These are phyloP conservation scores for Drosophila subobscura DNA, from an alignment of 1,140 invertebrate genomes.

Conservation along the genomic window DNA sequence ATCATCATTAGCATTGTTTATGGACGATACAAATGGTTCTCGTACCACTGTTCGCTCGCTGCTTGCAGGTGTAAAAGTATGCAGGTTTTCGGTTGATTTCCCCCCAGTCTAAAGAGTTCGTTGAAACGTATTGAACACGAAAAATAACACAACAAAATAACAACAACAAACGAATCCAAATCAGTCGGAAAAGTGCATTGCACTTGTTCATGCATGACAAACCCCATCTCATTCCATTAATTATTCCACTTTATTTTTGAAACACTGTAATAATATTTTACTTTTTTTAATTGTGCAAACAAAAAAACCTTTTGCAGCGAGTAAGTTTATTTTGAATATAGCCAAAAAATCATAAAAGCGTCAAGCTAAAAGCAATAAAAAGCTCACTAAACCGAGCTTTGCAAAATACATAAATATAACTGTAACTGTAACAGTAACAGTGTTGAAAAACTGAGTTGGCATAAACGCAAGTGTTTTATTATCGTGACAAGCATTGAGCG, in stretches of 20 bases:
- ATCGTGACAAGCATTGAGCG: slow-evolving; percentile 81
- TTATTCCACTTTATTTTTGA: slow-evolving; percentile 48
- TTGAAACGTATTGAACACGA: slow-evolving; percentile 67
- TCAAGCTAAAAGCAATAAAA: slow-evolving; percentile 21
- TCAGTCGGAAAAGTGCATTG: slow-evolving; percentile 49
- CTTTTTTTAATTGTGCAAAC: slow-evolving; percentile 58
- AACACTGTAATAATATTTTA: slow-evolving; percentile 52
- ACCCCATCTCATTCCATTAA: background rate
- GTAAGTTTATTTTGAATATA: slow-evolving; percentile 73
- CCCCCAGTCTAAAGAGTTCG: slow-evolving; percentile 56
- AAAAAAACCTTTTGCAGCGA: slow-evolving; percentile 55
- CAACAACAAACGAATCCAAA: no score
- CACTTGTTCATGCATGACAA: slow-evolving; percentile 42
- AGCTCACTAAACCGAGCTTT: background rate
- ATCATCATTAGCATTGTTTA: background rate
- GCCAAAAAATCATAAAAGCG: slow-evolving; percentile 23
- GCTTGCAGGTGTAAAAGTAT: background rate
- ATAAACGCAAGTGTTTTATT: slow-evolving; percentile 74
- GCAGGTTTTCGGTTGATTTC: slow-evolving; percentile 23
- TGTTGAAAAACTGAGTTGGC: slow-evolving; percentile 19
- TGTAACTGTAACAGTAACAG: no score
- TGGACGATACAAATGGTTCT: slow-evolving; percentile 8
- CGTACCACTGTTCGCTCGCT: slow-evolving; percentile 12
- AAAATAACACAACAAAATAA: slow-evolving; percentile 23
- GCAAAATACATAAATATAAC: slow-evolving; percentile 4